Percentiles rank a stretch among this genome's conserved stretches.
phyloP scores from a whole-genome alignment of 2,113 vertebrate genomes.

The Charadrius vociferus region DNA sequence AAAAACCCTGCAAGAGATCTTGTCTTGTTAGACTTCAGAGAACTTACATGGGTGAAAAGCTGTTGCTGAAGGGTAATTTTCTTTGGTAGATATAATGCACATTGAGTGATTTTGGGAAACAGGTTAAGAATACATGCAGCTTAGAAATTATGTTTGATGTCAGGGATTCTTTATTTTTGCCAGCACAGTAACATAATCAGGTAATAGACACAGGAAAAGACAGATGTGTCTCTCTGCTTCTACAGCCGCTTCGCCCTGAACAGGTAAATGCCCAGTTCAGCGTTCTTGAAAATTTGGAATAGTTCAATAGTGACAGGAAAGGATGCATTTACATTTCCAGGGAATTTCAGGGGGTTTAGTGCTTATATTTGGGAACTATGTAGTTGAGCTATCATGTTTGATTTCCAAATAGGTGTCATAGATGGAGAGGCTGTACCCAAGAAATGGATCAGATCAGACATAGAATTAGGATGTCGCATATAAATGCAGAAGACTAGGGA shows the following conservation, averaged over 20 bases:
- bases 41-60: not conserved
- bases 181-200: not conserved
- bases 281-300: not conserved
- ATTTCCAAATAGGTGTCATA: not conserved
- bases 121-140: not conserved
- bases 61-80: not conserved
- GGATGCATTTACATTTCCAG: not conserved
- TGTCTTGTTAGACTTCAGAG: not conserved
- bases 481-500: not conserved
- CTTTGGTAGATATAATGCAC: not conserved
- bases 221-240: not conserved
- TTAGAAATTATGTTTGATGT: not conserved
- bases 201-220: not conserved
- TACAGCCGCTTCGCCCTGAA: not conserved
- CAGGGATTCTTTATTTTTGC: not conserved
- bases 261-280: not conserved
- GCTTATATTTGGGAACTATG: not conserved
- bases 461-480: not conserved
- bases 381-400: not conserved
- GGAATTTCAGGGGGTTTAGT: not conserved
- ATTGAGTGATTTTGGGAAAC: not conserved
- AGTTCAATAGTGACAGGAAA: not conserved
- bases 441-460: not conserved
- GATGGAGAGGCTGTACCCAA: not conserved
- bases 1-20: not conserved